Evolutionary conservation across 2,113 vertebrate genomes (phyloP), one percentile per base, ranked within the genome.

Genomic region (Varanus komodoensis): DNA sequence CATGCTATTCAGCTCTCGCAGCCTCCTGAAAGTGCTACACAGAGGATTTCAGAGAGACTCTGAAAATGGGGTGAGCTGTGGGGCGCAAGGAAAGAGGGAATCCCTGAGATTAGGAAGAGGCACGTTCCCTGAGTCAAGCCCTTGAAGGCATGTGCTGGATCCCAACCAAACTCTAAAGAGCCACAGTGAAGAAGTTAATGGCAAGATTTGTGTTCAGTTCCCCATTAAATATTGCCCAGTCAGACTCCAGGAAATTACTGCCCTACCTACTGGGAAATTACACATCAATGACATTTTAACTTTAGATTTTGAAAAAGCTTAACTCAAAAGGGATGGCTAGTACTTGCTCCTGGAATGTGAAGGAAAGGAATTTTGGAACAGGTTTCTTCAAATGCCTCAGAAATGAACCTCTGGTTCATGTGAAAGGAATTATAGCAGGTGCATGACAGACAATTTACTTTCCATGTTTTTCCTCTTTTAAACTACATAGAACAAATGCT

Each of bases 341-440:
- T 21, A 69, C 11, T 71, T 38, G 17, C 29, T 38, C 52, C 64
- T 79, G 54, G 44, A 67, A 84, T 85, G 23, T 69, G 67, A 69
- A 79, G 61, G 19, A 38, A 0, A 82, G 17, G 6, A 23, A 64
- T 52, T 54, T 79, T 78, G 82, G 69, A 85, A 79, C 15, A 89
- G 29, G 1, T 1, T 12, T 61, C 75, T 89, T 77, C 21, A 29
- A 78, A 89, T 69, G 86, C 12, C 38, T 48, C 32, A 54, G 23
- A 89, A 61, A 4, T 44, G 54, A 89, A 64, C 3, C 25, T 64
- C 61, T 85, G 48, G 14, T n/a, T 54, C 38, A 85, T 29, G 19
- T 34, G 74, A 61, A 84, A 89, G n/a, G 34, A 82, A 4, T 52
- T 27, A 52, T 23, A 78, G 77, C 71, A 84, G 82, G 82, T 89